A percentile compares a stretch with the other conserved stretches of the same genome.
Evolutionary conservation across 1,140 invertebrate genomes (phyloP).

Genomic region (Centruroides sculpturatus): DNA sequence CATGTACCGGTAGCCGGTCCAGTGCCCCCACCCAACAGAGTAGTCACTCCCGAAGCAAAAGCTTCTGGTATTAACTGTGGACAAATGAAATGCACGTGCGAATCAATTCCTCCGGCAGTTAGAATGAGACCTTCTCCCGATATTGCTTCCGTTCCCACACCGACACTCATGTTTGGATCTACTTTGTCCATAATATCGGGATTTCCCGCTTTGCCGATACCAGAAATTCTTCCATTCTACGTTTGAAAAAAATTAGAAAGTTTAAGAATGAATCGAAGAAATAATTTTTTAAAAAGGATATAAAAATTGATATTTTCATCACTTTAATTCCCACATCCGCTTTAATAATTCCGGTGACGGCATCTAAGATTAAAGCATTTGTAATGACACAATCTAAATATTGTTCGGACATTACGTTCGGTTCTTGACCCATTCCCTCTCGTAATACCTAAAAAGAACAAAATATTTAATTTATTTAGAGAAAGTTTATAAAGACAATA

Average conservation of each 20-base stretch:
- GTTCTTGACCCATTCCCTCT: constrained; percentile 31
- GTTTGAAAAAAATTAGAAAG: background rate
- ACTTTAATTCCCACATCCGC: constrained; percentile 33
- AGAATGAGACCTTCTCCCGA: constrained; percentile 29
- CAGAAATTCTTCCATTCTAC: constrained; percentile 26
- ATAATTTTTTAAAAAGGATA: too few species aligned
- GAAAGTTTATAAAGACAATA: too few species aligned
- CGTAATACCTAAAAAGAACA: constrained; percentile 23
- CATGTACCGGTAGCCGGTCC: constrained; percentile 28
- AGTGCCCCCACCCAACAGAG: constrained; percentile 31
- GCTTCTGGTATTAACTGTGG: constrained; percentile 27
- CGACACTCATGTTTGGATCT: constrained; percentile 23
- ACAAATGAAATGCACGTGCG: constrained; percentile 30
- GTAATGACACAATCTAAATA: constrained; percentile 31
- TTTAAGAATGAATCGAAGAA: background rate
- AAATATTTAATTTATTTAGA: background rate
- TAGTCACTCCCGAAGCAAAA: constrained; percentile 28
- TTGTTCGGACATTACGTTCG: constrained; percentile 16
- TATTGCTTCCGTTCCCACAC: constrained; percentile 29
- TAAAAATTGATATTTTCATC: background rate
- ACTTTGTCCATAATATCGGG: constrained; percentile 30
- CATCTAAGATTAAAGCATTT: constrained; percentile 30
- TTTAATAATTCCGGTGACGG: constrained; percentile 28
- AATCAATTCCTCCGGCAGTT: constrained; percentile 29
- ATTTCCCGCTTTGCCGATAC: constrained; percentile 32